Evolutionary conservation across 2,113 vertebrate genomes (phyloP).

Genomic region (Neogale vison): DNA sequence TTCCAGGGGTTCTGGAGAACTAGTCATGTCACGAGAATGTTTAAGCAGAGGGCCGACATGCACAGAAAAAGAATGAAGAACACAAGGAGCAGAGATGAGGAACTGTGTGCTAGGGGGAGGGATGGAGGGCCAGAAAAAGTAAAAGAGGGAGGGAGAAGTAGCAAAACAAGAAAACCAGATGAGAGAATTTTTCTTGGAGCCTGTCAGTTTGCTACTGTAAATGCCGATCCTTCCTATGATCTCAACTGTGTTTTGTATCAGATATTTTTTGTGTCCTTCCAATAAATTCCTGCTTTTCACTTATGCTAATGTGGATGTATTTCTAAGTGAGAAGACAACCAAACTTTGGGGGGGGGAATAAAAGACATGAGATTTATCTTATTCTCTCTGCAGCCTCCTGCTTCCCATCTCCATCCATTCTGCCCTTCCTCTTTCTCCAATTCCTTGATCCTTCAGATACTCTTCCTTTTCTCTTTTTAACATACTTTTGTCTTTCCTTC

Average conservation of each 20-base stretch:
- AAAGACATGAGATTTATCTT: not conserved
- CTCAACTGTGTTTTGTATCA: not conserved
- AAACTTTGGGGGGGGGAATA: not conserved
- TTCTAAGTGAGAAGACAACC: not conserved
- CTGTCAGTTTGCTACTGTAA: not conserved
- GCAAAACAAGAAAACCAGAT: not conserved
- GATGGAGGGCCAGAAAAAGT: not conserved
- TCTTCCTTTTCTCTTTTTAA: not conserved
- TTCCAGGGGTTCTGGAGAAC: not conserved
- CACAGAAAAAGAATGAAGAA: not conserved
- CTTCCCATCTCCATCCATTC: not conserved
- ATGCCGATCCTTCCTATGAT: not conserved
- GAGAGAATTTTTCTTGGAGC: not conserved
- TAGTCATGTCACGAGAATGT: too few species aligned
- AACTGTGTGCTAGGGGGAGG: not conserved
- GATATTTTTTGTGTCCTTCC: not conserved
- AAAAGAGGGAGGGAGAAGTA: not conserved
- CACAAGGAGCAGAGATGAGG: not conserved
- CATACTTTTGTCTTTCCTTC: not conserved
- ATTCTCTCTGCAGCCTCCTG: not conserved
- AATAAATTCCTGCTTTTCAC: not conserved
- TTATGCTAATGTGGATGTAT: not conserved
- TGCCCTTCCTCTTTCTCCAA: too few species aligned
- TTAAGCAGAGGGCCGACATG: not conserved
- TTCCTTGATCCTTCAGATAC: not conserved